A percentile compares a stretch with the other conserved stretches of the same genome.
phyloP scores from a whole-genome alignment of 2,888 invertebrate species.

The Pseudoips prasinana region DNA sequence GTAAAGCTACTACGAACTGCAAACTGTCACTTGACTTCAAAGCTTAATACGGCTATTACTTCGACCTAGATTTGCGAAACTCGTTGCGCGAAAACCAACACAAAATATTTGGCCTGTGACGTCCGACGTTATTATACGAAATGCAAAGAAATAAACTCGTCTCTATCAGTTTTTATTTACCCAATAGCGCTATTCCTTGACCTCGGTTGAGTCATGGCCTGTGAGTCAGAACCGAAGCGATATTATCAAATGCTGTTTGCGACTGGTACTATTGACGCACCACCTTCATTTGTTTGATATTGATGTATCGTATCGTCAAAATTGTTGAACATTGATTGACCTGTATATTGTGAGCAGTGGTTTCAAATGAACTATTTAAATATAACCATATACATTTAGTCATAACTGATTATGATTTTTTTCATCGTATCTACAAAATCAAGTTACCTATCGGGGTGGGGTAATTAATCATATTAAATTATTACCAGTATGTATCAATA shows the following conservation, averaged over 20 bases:
- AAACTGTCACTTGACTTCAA: too few relatives aligned
- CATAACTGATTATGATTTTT: too few relatives aligned
- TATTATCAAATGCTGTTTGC: slow-evolving; percentile 27
- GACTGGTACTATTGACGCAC: slow-evolving; percentile 23
- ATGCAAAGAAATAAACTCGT: slow-evolving; percentile 28
- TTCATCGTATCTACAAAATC: too few relatives aligned
- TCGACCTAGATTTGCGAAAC: slow-evolving; percentile 13
- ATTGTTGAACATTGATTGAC: slow-evolving; percentile 11
- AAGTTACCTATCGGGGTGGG: too few relatives aligned
- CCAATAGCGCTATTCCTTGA: slow-evolving; percentile 42
- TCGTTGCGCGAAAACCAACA: slow-evolving; percentile 22
- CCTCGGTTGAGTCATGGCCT: slow-evolving; percentile 42
- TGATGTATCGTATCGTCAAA: slow-evolving; percentile 10
- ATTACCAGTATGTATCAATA: too few relatives aligned
- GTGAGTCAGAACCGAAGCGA: slow-evolving; percentile 34
- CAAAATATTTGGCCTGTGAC: slow-evolving; percentile 16
- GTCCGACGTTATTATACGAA: slow-evolving; percentile 14
- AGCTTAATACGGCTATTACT: slow-evolving; percentile 16
- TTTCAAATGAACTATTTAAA: too few relatives aligned
- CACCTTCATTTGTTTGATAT: slow-evolving; percentile 21
- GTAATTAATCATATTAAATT: too few relatives aligned
- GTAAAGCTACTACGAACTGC: too few relatives aligned
- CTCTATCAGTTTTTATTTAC: slow-evolving; percentile 34
- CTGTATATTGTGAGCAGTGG: background rate
- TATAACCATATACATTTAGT: too few relatives aligned